These are phyloP conservation scores for Enteromius radiatus DNA, from an alignment of 2,797 vertebrate species.

Conservation along the genomic window DNA sequence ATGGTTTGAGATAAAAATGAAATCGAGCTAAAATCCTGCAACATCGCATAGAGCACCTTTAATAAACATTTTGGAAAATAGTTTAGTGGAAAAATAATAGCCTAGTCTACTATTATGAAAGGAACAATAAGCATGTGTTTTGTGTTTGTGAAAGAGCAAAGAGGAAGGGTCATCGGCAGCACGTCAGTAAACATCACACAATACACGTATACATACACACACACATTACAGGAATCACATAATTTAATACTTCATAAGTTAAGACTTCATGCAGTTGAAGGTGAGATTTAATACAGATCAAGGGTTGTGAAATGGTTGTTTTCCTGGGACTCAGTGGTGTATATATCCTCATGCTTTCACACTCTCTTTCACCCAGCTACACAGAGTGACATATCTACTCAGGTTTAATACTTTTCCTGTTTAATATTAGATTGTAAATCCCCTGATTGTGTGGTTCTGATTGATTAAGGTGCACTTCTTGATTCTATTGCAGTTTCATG, in stretches of 20 bases:
- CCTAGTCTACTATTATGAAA: neutral
- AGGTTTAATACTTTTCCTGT: conserved; percentile 34
- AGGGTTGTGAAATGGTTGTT: conserved; percentile 32
- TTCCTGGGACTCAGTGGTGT: neutral
- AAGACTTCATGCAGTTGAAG: conserved; percentile 20
- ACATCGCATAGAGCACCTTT: too few species aligned
- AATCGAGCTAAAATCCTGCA: too few species aligned
- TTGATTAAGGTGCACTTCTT: conserved; percentile 42
- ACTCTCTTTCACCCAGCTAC: conserved; percentile 6
- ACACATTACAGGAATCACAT: neutral
- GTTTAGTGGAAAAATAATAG: neutral
- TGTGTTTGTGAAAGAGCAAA: neutral
- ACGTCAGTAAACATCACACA: conserved; percentile 34
- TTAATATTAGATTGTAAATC: conserved; percentile 45
- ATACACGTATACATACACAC: neutral
- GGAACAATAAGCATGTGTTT: neutral
- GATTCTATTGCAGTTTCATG: neutral
- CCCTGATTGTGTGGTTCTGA: conserved; percentile 39
- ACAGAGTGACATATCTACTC: conserved; percentile 15
- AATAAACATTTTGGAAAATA: neutral
- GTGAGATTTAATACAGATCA: conserved; percentile 35
- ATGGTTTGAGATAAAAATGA: too few species aligned
- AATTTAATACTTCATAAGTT: conserved; percentile 32
- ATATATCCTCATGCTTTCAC: conserved; percentile 8
- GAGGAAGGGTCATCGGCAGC: conserved; percentile 2